Percentiles rank a stretch among this genome's conserved stretches.
Conservation (phyloP, 2,888 invertebrate genomes). For the Noctua comes region DNA sequence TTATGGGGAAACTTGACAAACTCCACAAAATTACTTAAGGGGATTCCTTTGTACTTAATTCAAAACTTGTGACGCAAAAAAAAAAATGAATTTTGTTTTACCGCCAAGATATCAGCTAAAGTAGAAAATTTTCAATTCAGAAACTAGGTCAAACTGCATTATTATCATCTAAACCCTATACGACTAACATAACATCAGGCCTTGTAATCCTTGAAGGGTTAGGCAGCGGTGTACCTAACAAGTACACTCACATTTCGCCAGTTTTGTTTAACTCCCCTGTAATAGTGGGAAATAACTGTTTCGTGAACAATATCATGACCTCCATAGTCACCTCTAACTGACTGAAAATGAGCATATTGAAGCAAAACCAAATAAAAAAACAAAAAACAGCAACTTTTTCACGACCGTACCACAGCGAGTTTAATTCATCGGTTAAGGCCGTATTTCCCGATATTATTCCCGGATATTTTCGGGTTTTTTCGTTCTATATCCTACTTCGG, state of each 20-base stretch:
- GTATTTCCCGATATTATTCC: slow-evolving; percentile 84
- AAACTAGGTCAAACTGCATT: neutral
- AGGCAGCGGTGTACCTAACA: no score
- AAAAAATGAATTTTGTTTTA: neutral
- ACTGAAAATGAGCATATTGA: slow-evolving; percentile 1
- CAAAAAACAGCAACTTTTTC: slow-evolving; percentile 16
- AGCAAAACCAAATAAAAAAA: slow-evolving; percentile 14
- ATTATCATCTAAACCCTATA: no score
- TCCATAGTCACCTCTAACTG: neutral
- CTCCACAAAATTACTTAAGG: neutral
- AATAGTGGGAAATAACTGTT: no score
- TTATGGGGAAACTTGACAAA: neutral
- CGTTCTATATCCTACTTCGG: slow-evolving; percentile 75
- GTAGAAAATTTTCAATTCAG: neutral
- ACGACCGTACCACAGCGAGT: slow-evolving; percentile 48
- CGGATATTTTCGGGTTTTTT: slow-evolving; percentile 83
- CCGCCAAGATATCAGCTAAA: neutral
- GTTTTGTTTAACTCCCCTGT: no score
- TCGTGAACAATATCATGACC: neutral
- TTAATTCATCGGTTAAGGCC: slow-evolving; percentile 85
- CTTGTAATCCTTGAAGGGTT: no score
- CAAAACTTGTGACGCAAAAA: neutral
- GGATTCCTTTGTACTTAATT: neutral
- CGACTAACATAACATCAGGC: no score
- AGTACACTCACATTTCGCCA: no score